These are phyloP conservation scores for Sitta europaea DNA, from an alignment of 2,113 vertebrate genomes.

Conservation along the genomic window DNA sequence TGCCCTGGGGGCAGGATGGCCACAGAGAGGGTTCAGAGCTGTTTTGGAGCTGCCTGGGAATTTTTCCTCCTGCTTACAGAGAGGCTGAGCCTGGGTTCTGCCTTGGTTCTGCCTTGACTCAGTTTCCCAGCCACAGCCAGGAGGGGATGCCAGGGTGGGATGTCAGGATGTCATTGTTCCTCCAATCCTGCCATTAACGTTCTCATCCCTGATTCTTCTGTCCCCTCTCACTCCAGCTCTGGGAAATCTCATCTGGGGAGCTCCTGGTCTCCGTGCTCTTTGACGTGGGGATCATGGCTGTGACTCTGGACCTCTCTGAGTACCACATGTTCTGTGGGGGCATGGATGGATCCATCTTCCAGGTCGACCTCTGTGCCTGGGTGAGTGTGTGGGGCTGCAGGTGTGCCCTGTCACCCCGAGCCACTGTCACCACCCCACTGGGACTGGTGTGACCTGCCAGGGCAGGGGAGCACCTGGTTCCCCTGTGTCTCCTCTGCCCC, in stretches of 20 bases:
- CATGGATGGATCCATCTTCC: constrained; percentile 90
- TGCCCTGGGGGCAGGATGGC: neutral
- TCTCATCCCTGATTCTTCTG: neutral
- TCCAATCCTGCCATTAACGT: neutral
- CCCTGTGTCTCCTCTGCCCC: neutral
- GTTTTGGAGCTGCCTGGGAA: neutral
- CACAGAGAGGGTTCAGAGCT: neutral
- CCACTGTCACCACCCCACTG: neutral
- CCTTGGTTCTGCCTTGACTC: neutral
- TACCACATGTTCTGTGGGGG: constrained; percentile 92
- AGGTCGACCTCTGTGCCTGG: constrained; percentile 87
- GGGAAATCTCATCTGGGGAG: constrained; percentile 92
- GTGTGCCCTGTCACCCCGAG: neutral
- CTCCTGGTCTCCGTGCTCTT: constrained; percentile 91
- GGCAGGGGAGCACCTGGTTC: neutral
- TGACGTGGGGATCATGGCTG: constrained; percentile 87
- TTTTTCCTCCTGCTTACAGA: neutral
- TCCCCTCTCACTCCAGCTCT: constrained; percentile 72
- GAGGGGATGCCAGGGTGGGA: neutral
- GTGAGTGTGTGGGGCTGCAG: constrained; percentile 66
- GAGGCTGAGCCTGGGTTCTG: neutral
- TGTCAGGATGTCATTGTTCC: neutral
- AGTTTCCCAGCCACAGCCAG: neutral
- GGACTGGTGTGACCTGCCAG: neutral
- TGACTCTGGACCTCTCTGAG: constrained; percentile 91